Evolutionary conservation across 35 echinoderm and acorn worm genomes (phyloP), one percentile per base, ranked within the genome.

Genomic region (Nesometra sesokonis): DNA sequence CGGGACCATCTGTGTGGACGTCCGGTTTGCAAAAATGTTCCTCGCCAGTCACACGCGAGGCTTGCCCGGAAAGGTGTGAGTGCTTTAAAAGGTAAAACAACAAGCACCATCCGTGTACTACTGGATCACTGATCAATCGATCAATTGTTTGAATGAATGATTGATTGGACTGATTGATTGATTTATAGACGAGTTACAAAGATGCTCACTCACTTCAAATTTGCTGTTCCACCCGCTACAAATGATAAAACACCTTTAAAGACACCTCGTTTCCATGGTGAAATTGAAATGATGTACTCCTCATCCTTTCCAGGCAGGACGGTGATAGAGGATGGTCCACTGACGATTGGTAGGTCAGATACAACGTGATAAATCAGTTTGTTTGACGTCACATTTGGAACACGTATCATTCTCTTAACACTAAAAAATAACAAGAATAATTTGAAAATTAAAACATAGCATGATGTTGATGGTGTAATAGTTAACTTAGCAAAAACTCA

Each of bases 191-290:
- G n/a, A n/a, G n/a, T n/a, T n/a, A n/a, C n/a, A n/a, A n/a, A n/a
- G n/a, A n/a, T n/a, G n/a, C n/a, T n/a, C n/a, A 32, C 77, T 89
- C 85, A 97, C 94, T 87, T 93, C 17, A 97, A 82, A 87, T 97
- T 93, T 29, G 83, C 46, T 31, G 90, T 89, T 33, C 94, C 89
- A 21, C 91, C 94, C 67, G 94, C 91, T 35, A 97, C 90, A 84
- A 97, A 97, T 1, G 94, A 93, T n/a, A 97, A 87, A 85, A 97
- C 82, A 17, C 94, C 94, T 37, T 87, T 84, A 29, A 97, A 89
- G 29, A 77, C 86, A 21, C 91, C 94, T 15, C 91, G 92, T 88
- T 88, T 97, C 94, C 94, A 97, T 83, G 94, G 94, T 32, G 94
- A 86, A 77, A 91, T 38, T 3, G 38, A 81, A 4, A 97, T 76